Evolutionary conservation across 2,113 vertebrate genomes (phyloP).

Genomic region (Lepus timidus): DNA sequence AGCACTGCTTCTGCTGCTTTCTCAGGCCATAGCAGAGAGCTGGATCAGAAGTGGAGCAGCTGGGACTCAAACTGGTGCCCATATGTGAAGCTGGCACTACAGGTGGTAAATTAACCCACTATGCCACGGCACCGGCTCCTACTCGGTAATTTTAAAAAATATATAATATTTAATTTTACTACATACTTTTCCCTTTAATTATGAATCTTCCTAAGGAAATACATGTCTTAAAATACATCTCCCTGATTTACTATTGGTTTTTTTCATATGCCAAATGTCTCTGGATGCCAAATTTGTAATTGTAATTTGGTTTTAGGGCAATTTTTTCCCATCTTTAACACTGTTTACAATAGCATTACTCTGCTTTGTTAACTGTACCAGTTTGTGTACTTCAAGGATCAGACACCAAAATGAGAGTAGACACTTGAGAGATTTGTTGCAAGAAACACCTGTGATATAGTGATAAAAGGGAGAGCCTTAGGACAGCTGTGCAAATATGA

Average conservation of each 20-base stretch:
- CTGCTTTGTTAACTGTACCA: slow-evolving; percentile 36
- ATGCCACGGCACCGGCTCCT: too few relatives aligned
- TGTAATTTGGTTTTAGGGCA: slow-evolving; percentile 31
- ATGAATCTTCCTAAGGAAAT: slow-evolving; percentile 59
- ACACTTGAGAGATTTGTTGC: not conserved
- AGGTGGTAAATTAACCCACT: too few relatives aligned
- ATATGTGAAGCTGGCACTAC: too few relatives aligned
- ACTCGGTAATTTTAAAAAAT: not conserved
- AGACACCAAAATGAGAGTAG: slow-evolving; percentile 23
- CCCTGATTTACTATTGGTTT: slow-evolving; percentile 41
- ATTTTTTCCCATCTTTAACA: slow-evolving; percentile 29
- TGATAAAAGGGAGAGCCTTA: not conserved
- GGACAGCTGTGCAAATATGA: not conserved
- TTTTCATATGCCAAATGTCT: slow-evolving; percentile 19
- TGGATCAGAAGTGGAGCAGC: too few relatives aligned
- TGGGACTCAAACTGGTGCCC: too few relatives aligned
- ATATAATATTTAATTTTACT: slow-evolving; percentile 5
- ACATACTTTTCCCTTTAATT: slow-evolving; percentile 9
- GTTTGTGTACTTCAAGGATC: slow-evolving; percentile 29
- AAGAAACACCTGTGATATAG: not conserved
- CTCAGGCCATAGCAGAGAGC: too few relatives aligned
- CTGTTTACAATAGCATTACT: not conserved
- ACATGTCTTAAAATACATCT: slow-evolving; percentile 39
- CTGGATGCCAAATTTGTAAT: slow-evolving; percentile 44
- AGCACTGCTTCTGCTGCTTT: too few relatives aligned